Evolutionary conservation across 2,797 vertebrate species (phyloP).

Genomic region (Manis javanica): DNA sequence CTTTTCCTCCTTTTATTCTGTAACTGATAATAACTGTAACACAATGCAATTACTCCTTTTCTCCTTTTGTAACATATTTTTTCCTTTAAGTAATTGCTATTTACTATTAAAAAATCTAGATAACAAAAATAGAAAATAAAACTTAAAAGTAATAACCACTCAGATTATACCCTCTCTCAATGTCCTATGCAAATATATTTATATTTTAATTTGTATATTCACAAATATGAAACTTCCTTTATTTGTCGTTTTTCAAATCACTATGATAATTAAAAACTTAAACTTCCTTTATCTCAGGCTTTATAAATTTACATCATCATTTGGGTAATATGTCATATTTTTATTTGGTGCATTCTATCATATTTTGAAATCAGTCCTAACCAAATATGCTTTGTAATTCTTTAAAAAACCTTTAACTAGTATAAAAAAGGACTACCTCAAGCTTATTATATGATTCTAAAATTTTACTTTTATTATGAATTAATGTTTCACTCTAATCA

Average conservation of each 20-base stretch:
- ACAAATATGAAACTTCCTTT: background rate
- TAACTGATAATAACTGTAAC: background rate
- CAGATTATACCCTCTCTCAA: background rate
- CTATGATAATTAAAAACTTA: background rate
- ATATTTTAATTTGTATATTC: background rate
- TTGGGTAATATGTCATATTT: background rate
- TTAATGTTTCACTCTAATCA: too few species aligned
- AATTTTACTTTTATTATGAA: too few species aligned
- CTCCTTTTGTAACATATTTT: background rate
- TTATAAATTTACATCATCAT: background rate
- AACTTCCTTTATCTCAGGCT: background rate
- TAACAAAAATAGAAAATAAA: background rate
- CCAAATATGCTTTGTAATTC: background rate
- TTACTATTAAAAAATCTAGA: background rate
- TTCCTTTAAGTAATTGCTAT: background rate
- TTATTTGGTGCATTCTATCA: background rate
- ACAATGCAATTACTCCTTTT: background rate
- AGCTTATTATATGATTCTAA: background rate
- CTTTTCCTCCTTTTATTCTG: background rate
- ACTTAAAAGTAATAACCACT: background rate
- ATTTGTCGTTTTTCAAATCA: background rate
- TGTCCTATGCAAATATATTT: background rate
- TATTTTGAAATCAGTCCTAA: background rate
- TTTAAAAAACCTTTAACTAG: background rate
- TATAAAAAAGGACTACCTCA: background rate